phyloP scores from a whole-genome alignment of 2,888 invertebrate species.

The Hylaea fasciaria region DNA sequence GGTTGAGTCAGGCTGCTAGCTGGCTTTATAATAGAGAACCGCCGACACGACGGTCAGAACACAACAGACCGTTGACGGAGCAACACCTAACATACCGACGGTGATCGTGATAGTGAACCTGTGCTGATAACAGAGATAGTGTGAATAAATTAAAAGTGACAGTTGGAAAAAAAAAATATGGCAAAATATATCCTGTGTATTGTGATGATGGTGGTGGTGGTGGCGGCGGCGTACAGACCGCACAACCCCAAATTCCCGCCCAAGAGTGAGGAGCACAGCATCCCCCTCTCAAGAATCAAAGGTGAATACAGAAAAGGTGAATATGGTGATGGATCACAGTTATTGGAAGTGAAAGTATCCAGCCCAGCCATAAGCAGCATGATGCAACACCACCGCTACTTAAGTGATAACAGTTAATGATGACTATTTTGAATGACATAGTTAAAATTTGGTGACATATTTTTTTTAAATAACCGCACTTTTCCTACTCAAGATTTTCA shows the following conservation, averaged over 20 bases:
- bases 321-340: constrained; percentile 34
- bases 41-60: constrained; percentile 61
- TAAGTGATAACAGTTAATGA: constrained; percentile 15
- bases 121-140: constrained; percentile 46
- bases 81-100: constrained; percentile 57
- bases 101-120: constrained; percentile 43
- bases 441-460: neutral
- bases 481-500: no score
- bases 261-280: constrained; percentile 51
- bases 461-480: no score
- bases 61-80: constrained; percentile 64
- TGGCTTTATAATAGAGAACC: constrained; percentile 70
- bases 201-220: constrained; percentile 63
- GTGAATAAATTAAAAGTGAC: constrained; percentile 34
- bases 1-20: constrained; percentile 63
- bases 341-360: neutral
- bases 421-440: constrained; percentile 4
- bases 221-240: constrained; percentile 57
- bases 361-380: constrained; percentile 9
- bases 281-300: constrained; percentile 46
- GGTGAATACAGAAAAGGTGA: constrained; percentile 66
- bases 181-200: constrained; percentile 66
- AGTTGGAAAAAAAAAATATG: constrained; percentile 48
- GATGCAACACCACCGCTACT: constrained; percentile 33
- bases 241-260: constrained; percentile 71